Evolutionary conservation across 2,797 vertebrate genomes (phyloP).

Genomic region (Karalla daura): DNA sequence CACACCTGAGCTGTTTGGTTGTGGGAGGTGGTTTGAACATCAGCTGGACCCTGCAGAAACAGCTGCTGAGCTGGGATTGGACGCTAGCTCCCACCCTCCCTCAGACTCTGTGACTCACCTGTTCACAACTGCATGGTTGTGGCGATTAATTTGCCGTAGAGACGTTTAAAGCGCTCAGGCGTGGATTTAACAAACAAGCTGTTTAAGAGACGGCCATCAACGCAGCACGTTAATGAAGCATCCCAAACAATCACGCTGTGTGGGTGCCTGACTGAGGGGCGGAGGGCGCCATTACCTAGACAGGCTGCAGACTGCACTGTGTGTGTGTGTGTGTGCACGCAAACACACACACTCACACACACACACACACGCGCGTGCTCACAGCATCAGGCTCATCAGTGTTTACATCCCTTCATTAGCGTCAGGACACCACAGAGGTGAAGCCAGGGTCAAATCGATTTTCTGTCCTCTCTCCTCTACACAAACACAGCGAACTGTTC

Average conservation of each 20-base stretch:
- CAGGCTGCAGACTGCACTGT: slow-evolving; percentile 30
- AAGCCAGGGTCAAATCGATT: slow-evolving; percentile 60
- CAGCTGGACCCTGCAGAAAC: background rate
- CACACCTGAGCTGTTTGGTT: background rate
- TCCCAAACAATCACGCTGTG: slow-evolving; percentile 40
- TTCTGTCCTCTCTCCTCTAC: slow-evolving; percentile 41
- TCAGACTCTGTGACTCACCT: no score
- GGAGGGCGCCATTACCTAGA: slow-evolving; percentile 19
- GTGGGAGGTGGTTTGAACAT: no score
- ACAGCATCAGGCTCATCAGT: slow-evolving; percentile 48
- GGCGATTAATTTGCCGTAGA: no score
- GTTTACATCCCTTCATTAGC: slow-evolving; percentile 65
- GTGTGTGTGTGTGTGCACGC: no score
- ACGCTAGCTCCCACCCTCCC: no score
- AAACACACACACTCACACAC: no score
- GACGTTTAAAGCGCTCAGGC: no score
- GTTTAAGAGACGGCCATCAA: no score
- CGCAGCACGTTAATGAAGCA: no score
- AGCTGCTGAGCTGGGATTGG: background rate
- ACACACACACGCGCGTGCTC: no score
- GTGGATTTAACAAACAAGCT: no score
- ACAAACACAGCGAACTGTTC: slow-evolving; percentile 18
- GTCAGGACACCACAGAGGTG: slow-evolving; percentile 46
- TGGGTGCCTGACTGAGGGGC: background rate
- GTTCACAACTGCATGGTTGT: no score